Conservation (phyloP, 2,797 vertebrate species). For the Hipposideros larvatus region DNA sequence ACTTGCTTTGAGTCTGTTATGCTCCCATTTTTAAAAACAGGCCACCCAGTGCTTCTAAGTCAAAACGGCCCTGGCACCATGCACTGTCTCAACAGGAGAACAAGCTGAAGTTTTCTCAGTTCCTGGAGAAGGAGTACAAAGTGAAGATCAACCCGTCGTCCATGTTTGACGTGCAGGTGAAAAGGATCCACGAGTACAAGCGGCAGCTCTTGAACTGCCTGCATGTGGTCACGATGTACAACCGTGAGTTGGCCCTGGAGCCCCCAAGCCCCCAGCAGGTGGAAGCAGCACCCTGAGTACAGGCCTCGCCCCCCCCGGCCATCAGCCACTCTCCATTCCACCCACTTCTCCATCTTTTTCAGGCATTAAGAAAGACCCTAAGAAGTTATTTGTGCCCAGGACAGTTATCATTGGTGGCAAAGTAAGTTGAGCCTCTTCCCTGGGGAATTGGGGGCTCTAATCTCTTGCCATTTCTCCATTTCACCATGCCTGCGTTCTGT, state of each 20-base stretch:
- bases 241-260: constrained; percentile 89
- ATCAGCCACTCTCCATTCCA: rapidly evolving
- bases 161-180: constrained; percentile 98
- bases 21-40: neutral
- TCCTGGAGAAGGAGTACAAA: constrained; percentile 94
- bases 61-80: neutral
- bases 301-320: neutral
- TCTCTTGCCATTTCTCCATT: neutral
- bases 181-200: constrained; percentile 99
- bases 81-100: constrained; percentile 91
- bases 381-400: constrained; percentile 93
- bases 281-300: rapidly evolving
- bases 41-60: neutral
- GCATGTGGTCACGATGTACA: constrained; percentile 96
- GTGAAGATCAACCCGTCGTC: constrained; percentile 95
- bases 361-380: constrained; percentile 95
- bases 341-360: constrained; percentile 45
- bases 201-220: constrained; percentile 98
- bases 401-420: constrained; percentile 98
- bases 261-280: rapidly evolving
- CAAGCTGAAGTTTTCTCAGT: constrained; percentile 95
- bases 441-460: neutral
- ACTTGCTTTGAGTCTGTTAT: neutral
- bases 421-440: constrained; percentile 85
- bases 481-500: neutral